Evolutionary conservation across 2,888 invertebrate species (phyloP).

Genomic region (Elmis aenea): DNA sequence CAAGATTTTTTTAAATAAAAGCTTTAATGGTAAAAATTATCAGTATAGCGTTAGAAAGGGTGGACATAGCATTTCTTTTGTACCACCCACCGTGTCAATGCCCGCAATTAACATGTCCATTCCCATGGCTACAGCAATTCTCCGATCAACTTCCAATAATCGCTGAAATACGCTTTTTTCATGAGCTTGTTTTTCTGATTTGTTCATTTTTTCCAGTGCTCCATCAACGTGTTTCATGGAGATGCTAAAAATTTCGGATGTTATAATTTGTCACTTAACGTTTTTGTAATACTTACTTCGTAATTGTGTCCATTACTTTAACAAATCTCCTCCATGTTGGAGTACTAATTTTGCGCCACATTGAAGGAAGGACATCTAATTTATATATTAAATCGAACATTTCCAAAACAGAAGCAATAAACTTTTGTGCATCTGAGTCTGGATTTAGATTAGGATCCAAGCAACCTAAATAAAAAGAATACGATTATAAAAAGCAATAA

Average conservation of each 20-base stretch:
- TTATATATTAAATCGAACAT: constrained; percentile 34
- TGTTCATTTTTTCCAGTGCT: constrained; percentile 30
- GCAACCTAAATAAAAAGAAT: constrained; percentile 40
- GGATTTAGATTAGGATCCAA: constrained; percentile 33
- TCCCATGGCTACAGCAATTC: constrained; percentile 61
- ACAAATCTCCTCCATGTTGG: constrained; percentile 37
- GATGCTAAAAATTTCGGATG: constrained; percentile 30
- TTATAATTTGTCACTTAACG: not conserved
- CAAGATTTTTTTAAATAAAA: no score
- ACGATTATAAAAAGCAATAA: no score
- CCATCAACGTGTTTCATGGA: constrained; percentile 33
- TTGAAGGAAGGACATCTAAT: constrained; percentile 37
- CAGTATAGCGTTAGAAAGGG: no score
- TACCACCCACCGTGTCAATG: constrained; percentile 60
- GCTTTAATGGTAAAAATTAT: no score
- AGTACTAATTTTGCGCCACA: constrained; percentile 38
- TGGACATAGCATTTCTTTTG: no score
- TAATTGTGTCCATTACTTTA: constrained; percentile 41
- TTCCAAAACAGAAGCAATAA: constrained; percentile 40
- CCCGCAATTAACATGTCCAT: constrained; percentile 67
- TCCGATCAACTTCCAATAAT: constrained; percentile 56
- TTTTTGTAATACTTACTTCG: constrained; percentile 37
- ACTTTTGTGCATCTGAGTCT: constrained; percentile 41
- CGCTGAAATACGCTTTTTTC: constrained; percentile 62
- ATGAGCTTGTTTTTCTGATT: constrained; percentile 44